Base-by-base conservation (phyloP, 1,140 invertebrate species). In the Magallana gigas region DNA sequence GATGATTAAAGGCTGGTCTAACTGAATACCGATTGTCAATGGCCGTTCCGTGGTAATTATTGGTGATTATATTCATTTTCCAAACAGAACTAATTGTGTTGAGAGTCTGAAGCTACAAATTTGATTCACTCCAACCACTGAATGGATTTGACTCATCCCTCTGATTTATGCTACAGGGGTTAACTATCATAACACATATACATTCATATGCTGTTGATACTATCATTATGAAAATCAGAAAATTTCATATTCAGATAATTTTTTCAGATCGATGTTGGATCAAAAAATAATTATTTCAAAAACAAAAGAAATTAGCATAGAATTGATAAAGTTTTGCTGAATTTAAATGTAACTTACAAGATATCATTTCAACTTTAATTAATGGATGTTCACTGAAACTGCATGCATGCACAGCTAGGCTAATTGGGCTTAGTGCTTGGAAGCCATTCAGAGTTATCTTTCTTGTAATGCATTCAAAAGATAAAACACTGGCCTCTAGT, bases 21-120 rank as follows among this genome's bases (percentile, higher is more conserved):
- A 76, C 68, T 29, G 11, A 76, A 29, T 76, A 29, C 12, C 64
- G 23, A 36, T 76, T 12, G 23, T 29, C 68, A 76, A 23, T 29
- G 68, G 68, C 36, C 68, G 23, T 76, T 64, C 36, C 5, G 14
- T 76, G 68, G 23, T 76, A 76, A 76, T 76, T 76, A 76, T 29
- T 76, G 23, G 18, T 76, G 68, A 76, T 76, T 76, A 76, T 29
- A 76, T 76, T 76, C 68, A 7, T 76, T 76, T 76, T 76, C 68
- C 68, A 76, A 76, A 76, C 68, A 76, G 11, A 76, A 76, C 68
- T 76, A 76, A 76, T 76, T 76, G 68, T 76, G 68, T 76, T 76
- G 23, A 76, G 68, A 76, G 68, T 76, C 68, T 23, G 23, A 76
- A 48, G 36, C 36, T 23, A 76, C 68, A 76, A 76, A 76, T 76